phyloP scores from a whole-genome alignment of 1,140 invertebrate species.

The Atta colombica region DNA sequence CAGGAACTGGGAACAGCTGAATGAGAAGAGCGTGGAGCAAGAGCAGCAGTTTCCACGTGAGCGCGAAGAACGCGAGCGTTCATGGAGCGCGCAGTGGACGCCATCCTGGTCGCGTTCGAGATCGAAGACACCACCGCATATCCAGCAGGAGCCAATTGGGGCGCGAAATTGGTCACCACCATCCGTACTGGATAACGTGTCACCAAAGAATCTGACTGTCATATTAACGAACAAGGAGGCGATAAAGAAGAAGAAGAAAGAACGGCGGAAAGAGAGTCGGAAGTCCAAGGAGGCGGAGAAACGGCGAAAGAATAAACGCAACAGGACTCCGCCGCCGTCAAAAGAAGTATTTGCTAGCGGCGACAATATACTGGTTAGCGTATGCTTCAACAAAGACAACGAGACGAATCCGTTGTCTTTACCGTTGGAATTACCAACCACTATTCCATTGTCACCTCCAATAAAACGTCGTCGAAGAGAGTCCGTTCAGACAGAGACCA shows the following conservation, averaged over 20 bases:
- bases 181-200: slow-evolving; percentile 76
- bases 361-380: slow-evolving; percentile 96
- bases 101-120: slow-evolving; percentile 86
- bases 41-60: slow-evolving; percentile 71
- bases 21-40: slow-evolving; percentile 79
- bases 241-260: slow-evolving; percentile 88
- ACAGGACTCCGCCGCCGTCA: slow-evolving; percentile 89
- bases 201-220: slow-evolving; percentile 86
- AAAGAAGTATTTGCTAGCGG: slow-evolving; percentile 97
- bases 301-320: slow-evolving; percentile 87
- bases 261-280: slow-evolving; percentile 85
- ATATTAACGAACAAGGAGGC: slow-evolving; percentile 87
- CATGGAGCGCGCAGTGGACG: slow-evolving; percentile 84
- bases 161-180: slow-evolving; percentile 83
- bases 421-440: slow-evolving; percentile 79
- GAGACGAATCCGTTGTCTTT: slow-evolving; percentile 79
- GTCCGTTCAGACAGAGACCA: slow-evolving; percentile 73
- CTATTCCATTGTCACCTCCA: slow-evolving; percentile 84
- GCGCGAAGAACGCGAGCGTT: slow-evolving; percentile 74
- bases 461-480: slow-evolving; percentile 82
- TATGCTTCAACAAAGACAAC: slow-evolving; percentile 94
- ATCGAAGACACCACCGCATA: slow-evolving; percentile 85
- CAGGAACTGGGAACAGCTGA: slow-evolving; percentile 81
- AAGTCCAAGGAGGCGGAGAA: slow-evolving; percentile 84
- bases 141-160: slow-evolving; percentile 78